Evolutionary conservation across 2,113 vertebrate species (phyloP).

Genomic region (Prochilodus magdalenae): DNA sequence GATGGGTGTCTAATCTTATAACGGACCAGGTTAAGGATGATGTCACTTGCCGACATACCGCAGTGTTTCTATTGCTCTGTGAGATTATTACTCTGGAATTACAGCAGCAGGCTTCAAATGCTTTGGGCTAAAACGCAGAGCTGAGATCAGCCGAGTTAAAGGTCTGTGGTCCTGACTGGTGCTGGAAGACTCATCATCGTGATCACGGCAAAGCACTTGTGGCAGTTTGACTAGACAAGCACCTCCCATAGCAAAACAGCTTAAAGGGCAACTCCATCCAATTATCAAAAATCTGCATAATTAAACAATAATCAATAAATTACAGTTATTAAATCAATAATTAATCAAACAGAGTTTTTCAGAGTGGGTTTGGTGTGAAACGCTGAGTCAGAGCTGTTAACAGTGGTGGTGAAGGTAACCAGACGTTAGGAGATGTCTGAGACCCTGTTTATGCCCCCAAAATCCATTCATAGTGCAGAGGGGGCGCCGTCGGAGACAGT

Average conservation of each 20-base stretch:
- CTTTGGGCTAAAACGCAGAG: not conserved
- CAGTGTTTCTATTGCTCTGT: not conserved
- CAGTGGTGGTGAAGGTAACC: not conserved
- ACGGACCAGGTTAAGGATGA: not conserved
- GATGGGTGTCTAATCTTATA: too few relatives aligned
- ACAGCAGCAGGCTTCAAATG: not conserved
- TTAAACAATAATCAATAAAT: too few relatives aligned
- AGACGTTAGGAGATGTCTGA: not conserved
- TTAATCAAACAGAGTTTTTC: not conserved
- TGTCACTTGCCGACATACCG: not conserved
- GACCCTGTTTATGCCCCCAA: too few relatives aligned
- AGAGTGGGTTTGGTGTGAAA: not conserved
- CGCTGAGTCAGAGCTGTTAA: not conserved
- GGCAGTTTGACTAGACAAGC: not conserved
- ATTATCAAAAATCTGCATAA: not conserved
- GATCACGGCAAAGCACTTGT: slow-evolving; percentile 10
- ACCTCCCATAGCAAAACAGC: not conserved
- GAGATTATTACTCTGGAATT: not conserved
- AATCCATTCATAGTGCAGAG: too few relatives aligned
- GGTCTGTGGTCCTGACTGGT: not conserved
- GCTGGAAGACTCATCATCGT: not conserved
- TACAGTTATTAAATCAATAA: too few relatives aligned
- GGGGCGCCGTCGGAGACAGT: too few relatives aligned
- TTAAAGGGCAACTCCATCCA: not conserved
- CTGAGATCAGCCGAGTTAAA: not conserved